Evolutionary conservation across 35 echinoderm and acorn worm genomes (phyloP), one percentile per base, ranked within the genome.

Genomic region (Acanthaster planci): DNA sequence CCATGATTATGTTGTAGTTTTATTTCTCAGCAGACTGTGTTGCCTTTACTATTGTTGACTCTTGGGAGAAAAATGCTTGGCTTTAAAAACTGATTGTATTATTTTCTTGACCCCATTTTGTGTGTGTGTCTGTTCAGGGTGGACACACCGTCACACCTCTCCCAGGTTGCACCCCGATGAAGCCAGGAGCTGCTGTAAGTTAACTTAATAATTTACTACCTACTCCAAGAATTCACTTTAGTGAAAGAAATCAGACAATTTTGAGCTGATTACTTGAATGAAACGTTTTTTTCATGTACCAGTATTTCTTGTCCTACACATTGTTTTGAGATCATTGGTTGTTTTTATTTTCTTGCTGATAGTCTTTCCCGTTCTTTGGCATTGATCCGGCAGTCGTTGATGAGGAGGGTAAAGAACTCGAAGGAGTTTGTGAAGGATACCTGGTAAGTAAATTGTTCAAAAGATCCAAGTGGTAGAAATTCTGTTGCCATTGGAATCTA

Each of bases 311-410:
- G n/a, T n/a, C n/a, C n/a, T n/a, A n/a, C n/a, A n/a, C 5, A 5
- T 59, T 59, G 55, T n/a, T 55, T 55, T 10, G 52, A 15, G 27
- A 59, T 19, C 14, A 8, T 30, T 68, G 0, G 8, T 8, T 82
- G 2, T 57, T 82, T 52, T 50, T 54, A 0, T 82, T 68, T 1
- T 44, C 78, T 26, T 56, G 42, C 3, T 90, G 39, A 38, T 82
- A 99, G 96, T 91, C 91, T 16, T 92, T 99, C 51, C 96, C 96
- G 19, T 94, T 99, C 92, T 99, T 99, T 86, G 96, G 96, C 19
- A 93, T 99, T 39, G 92, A 87, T 1, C 91, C 96, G 27, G 92
- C 82, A 52, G 55, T 99, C 2, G 72, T 99, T 39, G 86, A 89
- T 59, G 96, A 99, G 37, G 75, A 91, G 19, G 96, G 96, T 18